Evolutionary conservation across 1,140 invertebrate genomes (phyloP).

Genomic region (Micrasema minimum): DNA sequence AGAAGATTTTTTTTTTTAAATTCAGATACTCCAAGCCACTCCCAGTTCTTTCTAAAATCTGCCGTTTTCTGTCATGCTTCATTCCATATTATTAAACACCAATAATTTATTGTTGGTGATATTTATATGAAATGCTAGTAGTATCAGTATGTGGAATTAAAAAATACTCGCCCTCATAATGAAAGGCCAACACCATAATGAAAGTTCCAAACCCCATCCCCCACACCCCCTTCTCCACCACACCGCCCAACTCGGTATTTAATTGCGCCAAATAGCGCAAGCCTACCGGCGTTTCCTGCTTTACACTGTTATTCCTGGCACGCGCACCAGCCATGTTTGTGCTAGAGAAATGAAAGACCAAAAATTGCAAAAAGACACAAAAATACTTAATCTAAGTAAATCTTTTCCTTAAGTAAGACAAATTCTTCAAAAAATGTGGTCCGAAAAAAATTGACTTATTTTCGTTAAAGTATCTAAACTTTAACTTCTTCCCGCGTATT

Average conservation of each 20-base stretch:
- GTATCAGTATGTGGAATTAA: neutral
- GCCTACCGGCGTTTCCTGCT: slow-evolving; percentile 12
- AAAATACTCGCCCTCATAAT: neutral
- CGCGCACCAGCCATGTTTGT: neutral
- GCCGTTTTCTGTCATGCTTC: no score
- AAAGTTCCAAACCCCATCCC: neutral
- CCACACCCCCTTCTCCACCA: neutral
- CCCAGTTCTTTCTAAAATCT: no score
- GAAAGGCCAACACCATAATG: neutral
- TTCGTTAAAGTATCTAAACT: no score
- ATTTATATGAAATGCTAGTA: neutral
- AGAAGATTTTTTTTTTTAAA: no score
- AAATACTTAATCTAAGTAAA: no score
- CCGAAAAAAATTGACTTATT: no score
- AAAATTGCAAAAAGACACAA: neutral
- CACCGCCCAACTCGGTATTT: neutral
- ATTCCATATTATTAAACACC: no score
- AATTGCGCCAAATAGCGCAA: slow-evolving; percentile 21
- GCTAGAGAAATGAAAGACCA: neutral
- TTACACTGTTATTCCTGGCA: neutral
- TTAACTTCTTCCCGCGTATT: no score
- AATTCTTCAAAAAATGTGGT: neutral
- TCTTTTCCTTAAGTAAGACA: neutral
- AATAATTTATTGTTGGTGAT: no score
- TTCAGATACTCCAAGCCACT: no score